Evolutionary conservation across 2,888 invertebrate species (phyloP).

Genomic region (Aproaerema taeniolella): DNA sequence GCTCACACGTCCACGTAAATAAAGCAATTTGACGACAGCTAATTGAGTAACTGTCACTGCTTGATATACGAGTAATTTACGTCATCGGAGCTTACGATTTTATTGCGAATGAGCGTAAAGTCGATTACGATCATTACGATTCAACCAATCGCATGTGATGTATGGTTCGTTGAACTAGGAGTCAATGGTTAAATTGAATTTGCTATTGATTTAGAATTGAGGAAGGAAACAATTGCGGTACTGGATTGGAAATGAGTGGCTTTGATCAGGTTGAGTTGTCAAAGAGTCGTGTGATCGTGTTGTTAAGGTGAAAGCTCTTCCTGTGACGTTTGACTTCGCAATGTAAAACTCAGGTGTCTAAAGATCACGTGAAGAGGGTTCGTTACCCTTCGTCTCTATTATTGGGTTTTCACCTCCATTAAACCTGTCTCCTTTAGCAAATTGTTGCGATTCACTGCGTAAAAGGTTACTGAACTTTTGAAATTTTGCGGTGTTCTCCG

Average conservation of each 20-base stretch:
- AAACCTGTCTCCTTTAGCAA: slow-evolving; percentile 20
- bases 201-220: background rate
- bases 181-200: background rate
- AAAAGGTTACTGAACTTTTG: no score
- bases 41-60: slow-evolving; percentile 35
- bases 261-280: slow-evolving; percentile 10
- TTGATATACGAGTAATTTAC: slow-evolving; percentile 33
- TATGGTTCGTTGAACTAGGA: slow-evolving; percentile 3
- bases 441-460: slow-evolving; percentile 5
- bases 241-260: background rate
- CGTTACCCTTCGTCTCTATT: slow-evolving; percentile 21
- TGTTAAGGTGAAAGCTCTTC: slow-evolving; percentile 34
- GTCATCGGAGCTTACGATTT: slow-evolving; percentile 22
- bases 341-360: background rate
- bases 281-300: slow-evolving; percentile 7
- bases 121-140: background rate
- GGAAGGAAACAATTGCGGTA: background rate
- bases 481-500: background rate
- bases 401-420: slow-evolving; percentile 22
- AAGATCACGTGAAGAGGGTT: slow-evolving; percentile 20
- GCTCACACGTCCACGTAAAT: slow-evolving; percentile 50
- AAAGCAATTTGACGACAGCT: slow-evolving; percentile 48
- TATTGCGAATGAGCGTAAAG: background rate
- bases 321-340: slow-evolving; percentile 25
- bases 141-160: background rate